Evolutionary conservation across 2,797 vertebrate genomes (phyloP).

Genomic region (Euphonia xanthogaster): DNA sequence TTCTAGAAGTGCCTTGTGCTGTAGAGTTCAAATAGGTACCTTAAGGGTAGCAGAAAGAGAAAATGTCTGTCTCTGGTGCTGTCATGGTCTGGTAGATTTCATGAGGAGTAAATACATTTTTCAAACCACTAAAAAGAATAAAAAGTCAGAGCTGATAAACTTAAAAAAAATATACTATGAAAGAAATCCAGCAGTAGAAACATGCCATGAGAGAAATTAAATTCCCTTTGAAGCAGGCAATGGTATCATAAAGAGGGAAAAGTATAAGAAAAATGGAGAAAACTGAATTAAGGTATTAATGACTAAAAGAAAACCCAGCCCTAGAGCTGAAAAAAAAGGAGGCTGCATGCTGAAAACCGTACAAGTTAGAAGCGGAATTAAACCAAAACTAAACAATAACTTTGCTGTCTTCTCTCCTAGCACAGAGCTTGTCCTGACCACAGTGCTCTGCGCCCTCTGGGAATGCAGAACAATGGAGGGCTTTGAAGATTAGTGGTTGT

Average conservation of each 20-base stretch:
- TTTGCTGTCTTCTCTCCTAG: background rate
- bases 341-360: background rate
- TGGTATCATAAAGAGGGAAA: background rate
- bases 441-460: background rate
- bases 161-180: background rate
- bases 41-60: background rate
- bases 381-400: constrained; percentile 34
- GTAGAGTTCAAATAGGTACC: background rate
- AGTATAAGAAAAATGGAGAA: background rate
- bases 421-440: background rate
- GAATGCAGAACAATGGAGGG: background rate
- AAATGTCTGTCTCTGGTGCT: background rate
- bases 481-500: constrained; percentile 26
- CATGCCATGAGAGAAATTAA: background rate
- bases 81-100: background rate
- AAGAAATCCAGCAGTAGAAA: background rate
- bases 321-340: background rate
- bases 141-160: background rate
- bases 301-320: background rate
- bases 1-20: background rate
- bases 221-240: background rate
- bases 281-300: background rate
- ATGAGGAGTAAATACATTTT: background rate
- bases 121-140: background rate
- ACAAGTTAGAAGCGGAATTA: background rate